Conservation (phyloP, 2,113 vertebrate species). For the Elephantulus edwardii region DNA sequence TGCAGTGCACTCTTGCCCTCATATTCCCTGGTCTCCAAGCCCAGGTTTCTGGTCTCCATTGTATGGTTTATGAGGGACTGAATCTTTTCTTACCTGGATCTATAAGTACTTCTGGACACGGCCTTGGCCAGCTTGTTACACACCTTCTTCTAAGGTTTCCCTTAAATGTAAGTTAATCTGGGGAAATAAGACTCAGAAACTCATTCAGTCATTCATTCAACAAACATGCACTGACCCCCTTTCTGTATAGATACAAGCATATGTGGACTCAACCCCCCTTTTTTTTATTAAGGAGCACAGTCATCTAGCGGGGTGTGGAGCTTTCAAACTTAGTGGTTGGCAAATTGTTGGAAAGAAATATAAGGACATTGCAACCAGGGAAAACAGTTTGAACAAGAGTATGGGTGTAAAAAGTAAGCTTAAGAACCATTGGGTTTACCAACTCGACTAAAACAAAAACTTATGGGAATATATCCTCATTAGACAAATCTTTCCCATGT, state of each 20-base stretch:
- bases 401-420: not conserved
- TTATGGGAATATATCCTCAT: not conserved
- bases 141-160: not conserved
- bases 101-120: not conserved
- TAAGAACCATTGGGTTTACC: not conserved
- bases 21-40: not conserved
- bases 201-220: not conserved
- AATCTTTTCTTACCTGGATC: not conserved
- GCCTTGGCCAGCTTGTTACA: not conserved
- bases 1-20: accelerated
- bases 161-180: not conserved
- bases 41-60: not conserved
- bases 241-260: not conserved
- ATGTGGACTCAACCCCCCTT: not conserved
- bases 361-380: not conserved
- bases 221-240: not conserved
- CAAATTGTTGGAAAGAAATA: not conserved
- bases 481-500: not conserved
- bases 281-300: not conserved
- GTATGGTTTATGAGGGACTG: not conserved
- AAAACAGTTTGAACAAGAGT: not conserved
- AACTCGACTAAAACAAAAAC: not conserved
- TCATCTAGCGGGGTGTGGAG: not conserved
- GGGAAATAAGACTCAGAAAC: not conserved
- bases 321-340: not conserved